Percentiles rank a stretch among this genome's conserved stretches.
Evolutionary conservation across 2,888 invertebrate species (phyloP).

Genomic region (Drosophila parthenogenetica): DNA sequence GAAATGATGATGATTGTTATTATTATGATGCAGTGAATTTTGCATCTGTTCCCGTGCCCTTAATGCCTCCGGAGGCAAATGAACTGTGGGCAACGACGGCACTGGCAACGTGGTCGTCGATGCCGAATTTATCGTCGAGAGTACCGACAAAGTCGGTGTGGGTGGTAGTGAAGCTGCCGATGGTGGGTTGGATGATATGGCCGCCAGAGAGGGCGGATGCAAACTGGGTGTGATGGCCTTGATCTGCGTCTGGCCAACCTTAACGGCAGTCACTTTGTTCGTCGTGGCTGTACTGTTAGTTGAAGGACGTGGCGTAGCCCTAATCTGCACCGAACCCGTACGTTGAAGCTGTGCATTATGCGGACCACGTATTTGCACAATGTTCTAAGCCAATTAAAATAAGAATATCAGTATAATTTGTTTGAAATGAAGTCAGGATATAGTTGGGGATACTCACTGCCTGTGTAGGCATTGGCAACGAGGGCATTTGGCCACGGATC

Average conservation of each 20-base stretch:
- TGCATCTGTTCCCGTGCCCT: slow-evolving; percentile 75
- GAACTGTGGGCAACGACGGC: slow-evolving; percentile 83
- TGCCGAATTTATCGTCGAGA: slow-evolving; percentile 82
- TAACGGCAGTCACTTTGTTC: slow-evolving; percentile 82
- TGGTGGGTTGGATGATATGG: slow-evolving; percentile 81
- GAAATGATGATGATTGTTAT: slow-evolving; percentile 59
- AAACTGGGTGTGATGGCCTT: slow-evolving; percentile 81
- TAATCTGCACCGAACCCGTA: slow-evolving; percentile 83
- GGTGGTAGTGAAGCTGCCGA: slow-evolving; percentile 33
- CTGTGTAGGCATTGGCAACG: slow-evolving; percentile 81
- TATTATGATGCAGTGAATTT: slow-evolving; percentile 75
- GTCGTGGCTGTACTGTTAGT: slow-evolving; percentile 76
- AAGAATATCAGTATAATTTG: not conserved
- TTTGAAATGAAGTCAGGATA: not conserved
- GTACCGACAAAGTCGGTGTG: slow-evolving; percentile 74
- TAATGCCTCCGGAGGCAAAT: slow-evolving; percentile 77
- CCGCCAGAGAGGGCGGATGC: slow-evolving; percentile 82
- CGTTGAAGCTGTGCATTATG: slow-evolving; percentile 80
- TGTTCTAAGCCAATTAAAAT: slow-evolving; percentile 69
- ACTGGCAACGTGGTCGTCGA: slow-evolving; percentile 76
- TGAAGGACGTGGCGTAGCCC: slow-evolving; percentile 76
- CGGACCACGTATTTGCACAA: slow-evolving; percentile 84
- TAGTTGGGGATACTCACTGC: slow-evolving; percentile 73
- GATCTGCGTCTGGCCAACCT: slow-evolving; percentile 85
- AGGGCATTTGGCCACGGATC: slow-evolving; percentile 82